Evolutionary conservation across 2,888 invertebrate species (phyloP).

Genomic region (Pristionchus exspectatus): DNA sequence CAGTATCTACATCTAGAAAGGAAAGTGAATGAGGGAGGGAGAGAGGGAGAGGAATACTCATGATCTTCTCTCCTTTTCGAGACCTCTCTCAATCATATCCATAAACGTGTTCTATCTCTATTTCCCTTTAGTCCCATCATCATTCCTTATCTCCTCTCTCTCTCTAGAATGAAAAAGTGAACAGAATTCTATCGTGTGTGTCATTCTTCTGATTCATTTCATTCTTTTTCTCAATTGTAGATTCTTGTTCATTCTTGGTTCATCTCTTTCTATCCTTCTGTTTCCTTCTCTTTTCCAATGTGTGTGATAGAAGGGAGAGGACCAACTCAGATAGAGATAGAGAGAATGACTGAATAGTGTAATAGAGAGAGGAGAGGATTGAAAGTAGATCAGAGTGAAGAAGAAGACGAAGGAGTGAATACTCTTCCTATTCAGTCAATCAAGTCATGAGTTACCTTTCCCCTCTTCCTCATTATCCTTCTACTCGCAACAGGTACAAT

Average conservation of each 20-base stretch:
- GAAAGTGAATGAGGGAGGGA: neutral
- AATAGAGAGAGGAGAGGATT: neutral
- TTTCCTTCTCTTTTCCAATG: neutral
- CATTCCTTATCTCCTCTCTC: constrained; percentile 36
- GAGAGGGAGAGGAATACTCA: neutral
- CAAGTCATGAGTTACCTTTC: constrained; percentile 70
- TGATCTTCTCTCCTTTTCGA: neutral
- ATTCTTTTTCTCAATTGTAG: constrained; percentile 7
- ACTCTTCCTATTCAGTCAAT: neutral
- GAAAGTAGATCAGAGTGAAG: constrained; percentile 33
- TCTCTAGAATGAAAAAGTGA: constrained; percentile 14
- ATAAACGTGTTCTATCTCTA: constrained; percentile 8
- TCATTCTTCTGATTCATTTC: constrained; percentile 21
- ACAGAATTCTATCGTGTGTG: neutral
- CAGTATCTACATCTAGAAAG: neutral
- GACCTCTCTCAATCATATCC: neutral
- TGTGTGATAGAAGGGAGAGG: constrained; percentile 31
- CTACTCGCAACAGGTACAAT: constrained; percentile 57
- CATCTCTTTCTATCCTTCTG: constrained; percentile 5
- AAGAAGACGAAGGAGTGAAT: neutral
- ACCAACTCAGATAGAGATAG: constrained; percentile 12
- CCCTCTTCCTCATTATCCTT: constrained; percentile 74
- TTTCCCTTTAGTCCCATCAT: neutral
- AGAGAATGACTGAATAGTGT: constrained; percentile 24
- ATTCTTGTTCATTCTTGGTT: constrained; percentile 28